These are phyloP conservation scores for Hyles lineata DNA, from an alignment of 2,888 invertebrate species.

Conservation along the genomic window DNA sequence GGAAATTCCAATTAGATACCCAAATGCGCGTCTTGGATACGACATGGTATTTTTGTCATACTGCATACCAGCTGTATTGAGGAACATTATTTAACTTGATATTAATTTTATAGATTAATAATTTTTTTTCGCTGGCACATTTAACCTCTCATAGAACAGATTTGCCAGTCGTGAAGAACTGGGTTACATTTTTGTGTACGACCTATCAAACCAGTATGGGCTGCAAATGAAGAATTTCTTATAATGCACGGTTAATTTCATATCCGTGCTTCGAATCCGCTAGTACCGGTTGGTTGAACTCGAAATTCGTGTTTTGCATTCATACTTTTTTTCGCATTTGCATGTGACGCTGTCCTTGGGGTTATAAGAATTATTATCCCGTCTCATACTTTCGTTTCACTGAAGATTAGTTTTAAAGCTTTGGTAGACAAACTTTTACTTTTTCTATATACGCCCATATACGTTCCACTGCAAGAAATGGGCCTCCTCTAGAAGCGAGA, in stretches of 20 bases:
- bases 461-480: too few species aligned
- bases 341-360: not conserved
- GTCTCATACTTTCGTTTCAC: not conserved
- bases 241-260: conserved; percentile 12
- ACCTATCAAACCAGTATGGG: not conserved
- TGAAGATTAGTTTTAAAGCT: not conserved
- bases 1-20: too few species aligned
- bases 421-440: not conserved
- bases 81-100: too few species aligned
- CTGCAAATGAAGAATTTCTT: conserved; percentile 4
- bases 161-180: too few species aligned
- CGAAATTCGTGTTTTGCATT: conserved; percentile 15
- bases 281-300: conserved; percentile 21
- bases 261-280: conserved; percentile 14
- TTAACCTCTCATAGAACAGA: too few species aligned
- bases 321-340: conserved; percentile 11
- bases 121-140: too few species aligned
- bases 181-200: not conserved
- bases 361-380: not conserved
- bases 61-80: too few species aligned
- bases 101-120: too few species aligned
- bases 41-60: too few species aligned
- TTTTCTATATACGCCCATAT: too few species aligned
- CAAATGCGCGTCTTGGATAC: too few species aligned
- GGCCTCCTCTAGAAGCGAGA: too few species aligned